A percentile compares a stretch with the other conserved stretches of the same genome.
These are phyloP conservation scores for Nestor notabilis DNA, from an alignment of 2,113 vertebrate species.

Conservation along the genomic window DNA sequence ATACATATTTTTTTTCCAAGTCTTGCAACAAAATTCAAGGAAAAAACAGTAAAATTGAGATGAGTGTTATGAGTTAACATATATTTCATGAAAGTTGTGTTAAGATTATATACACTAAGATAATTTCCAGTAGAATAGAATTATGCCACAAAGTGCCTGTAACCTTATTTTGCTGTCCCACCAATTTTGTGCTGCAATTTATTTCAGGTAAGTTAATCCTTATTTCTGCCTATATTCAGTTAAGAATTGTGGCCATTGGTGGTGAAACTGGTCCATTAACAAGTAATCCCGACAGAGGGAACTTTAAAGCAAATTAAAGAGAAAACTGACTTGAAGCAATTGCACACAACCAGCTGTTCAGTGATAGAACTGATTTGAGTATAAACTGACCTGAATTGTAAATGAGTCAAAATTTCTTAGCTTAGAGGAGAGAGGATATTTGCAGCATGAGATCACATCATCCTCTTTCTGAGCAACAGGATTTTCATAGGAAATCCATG, in stretches of 20 bases:
- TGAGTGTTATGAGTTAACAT: not conserved
- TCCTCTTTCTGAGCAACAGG: not conserved
- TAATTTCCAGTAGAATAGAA: not conserved
- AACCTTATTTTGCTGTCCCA: not conserved
- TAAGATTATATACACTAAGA: not conserved
- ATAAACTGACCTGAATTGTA: not conserved
- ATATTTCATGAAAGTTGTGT: not conserved
- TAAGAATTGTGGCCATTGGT: not conserved
- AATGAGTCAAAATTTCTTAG: not conserved
- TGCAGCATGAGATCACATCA: not conserved
- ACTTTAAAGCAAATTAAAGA: not conserved
- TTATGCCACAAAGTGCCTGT: not conserved
- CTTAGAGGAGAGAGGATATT: not conserved
- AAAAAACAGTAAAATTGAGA: not conserved
- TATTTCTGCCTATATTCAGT: not conserved
- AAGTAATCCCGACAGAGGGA: not conserved
- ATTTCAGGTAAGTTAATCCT: not conserved
- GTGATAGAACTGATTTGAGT: not conserved
- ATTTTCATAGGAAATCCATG: not conserved
- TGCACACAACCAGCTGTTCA: not conserved
- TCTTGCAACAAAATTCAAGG: not conserved
- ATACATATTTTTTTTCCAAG: not conserved
- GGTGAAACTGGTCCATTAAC: not conserved
- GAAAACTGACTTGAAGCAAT: not conserved
- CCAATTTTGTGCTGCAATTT: not conserved